A percentile compares a stretch with the other conserved stretches of the same genome.
phyloP scores from a whole-genome alignment of 2,888 invertebrate species.

The Scaptomyza flava region DNA sequence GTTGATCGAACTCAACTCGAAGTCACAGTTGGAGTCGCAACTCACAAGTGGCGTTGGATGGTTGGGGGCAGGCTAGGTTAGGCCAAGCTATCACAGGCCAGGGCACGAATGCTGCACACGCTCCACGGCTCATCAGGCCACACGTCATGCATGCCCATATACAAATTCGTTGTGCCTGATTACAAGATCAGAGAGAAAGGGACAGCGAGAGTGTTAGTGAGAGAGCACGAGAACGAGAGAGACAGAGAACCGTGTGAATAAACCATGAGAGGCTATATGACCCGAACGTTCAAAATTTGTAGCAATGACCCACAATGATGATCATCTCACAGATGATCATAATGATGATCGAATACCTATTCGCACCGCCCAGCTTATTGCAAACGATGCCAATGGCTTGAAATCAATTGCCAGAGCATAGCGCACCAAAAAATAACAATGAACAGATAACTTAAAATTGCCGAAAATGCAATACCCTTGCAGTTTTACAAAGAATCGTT shows the following conservation, averaged over 20 bases:
- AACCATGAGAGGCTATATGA: slow-evolving; percentile 65
- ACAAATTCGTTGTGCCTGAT: slow-evolving; percentile 80
- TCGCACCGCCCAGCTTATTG: slow-evolving; percentile 76
- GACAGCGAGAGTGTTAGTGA: slow-evolving; percentile 2
- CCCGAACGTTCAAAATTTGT: slow-evolving; percentile 81
- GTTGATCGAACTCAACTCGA: slow-evolving; percentile 51
- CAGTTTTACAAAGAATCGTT: not conserved
- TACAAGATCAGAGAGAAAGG: slow-evolving; percentile 63
- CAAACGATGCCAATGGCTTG: slow-evolving; percentile 77
- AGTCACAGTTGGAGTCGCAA: slow-evolving; percentile 26
- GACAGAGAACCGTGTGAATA: slow-evolving; percentile 69
- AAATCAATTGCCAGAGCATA: slow-evolving; percentile 76
- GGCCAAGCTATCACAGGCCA: slow-evolving; percentile 24
- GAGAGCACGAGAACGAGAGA: not conserved
- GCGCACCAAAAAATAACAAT: slow-evolving; percentile 35
- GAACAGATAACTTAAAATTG: slow-evolving; percentile 2
- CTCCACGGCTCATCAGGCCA: slow-evolving; percentile 75
- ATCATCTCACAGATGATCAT: slow-evolving; percentile 31
- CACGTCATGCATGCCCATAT: slow-evolving; percentile 81
- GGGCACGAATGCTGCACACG: slow-evolving; percentile 62
- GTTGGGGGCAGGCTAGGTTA: slow-evolving; percentile 31
- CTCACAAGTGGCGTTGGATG: slow-evolving; percentile 6
- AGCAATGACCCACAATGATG: slow-evolving; percentile 71
- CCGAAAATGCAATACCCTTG: slow-evolving; percentile 26
- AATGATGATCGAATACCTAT: slow-evolving; percentile 69